phyloP scores from a whole-genome alignment of 2,888 invertebrate genomes.

The Argyresthia albistria region DNA sequence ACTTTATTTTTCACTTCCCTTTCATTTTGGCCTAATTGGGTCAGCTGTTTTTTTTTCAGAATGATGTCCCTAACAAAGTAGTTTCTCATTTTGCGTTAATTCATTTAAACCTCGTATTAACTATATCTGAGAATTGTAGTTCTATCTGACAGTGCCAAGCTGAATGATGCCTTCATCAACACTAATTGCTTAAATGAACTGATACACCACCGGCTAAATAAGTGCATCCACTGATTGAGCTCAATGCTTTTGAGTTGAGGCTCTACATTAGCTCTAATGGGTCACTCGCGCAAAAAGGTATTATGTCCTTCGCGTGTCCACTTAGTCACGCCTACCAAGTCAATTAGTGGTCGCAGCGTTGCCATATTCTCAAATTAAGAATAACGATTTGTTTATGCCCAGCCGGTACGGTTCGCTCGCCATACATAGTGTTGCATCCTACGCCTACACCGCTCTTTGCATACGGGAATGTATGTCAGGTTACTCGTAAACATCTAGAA shows the following conservation, averaged over 20 bases:
- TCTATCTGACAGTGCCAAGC: too few species aligned
- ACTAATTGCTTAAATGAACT: too few species aligned
- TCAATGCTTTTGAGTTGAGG: neutral
- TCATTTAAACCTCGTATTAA: too few species aligned
- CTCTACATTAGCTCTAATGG: constrained; percentile 7
- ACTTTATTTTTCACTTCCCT: too few species aligned
- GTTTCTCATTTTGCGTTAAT: too few species aligned
- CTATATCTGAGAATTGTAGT: too few species aligned
- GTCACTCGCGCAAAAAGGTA: constrained; percentile 10
- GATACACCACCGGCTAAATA: too few species aligned
- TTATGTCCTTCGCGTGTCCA: constrained; percentile 27
- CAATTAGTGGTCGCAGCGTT: constrained; percentile 24
- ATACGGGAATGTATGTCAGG: constrained; percentile 24
- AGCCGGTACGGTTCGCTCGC: constrained; percentile 23
- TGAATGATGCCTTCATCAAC: too few species aligned
- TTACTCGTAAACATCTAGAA: too few species aligned
- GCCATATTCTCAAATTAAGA: constrained; percentile 25
- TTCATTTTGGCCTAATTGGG: too few species aligned
- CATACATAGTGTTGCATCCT: constrained; percentile 27
- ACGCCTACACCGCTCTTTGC: constrained; percentile 25
- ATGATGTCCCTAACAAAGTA: too few species aligned
- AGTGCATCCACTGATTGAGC: neutral
- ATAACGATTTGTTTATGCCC: constrained; percentile 38
- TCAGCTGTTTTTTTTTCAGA: too few species aligned
- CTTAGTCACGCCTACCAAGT: constrained; percentile 24